Conservation (phyloP, 2,797 vertebrate species). For the Lemur catta region DNA sequence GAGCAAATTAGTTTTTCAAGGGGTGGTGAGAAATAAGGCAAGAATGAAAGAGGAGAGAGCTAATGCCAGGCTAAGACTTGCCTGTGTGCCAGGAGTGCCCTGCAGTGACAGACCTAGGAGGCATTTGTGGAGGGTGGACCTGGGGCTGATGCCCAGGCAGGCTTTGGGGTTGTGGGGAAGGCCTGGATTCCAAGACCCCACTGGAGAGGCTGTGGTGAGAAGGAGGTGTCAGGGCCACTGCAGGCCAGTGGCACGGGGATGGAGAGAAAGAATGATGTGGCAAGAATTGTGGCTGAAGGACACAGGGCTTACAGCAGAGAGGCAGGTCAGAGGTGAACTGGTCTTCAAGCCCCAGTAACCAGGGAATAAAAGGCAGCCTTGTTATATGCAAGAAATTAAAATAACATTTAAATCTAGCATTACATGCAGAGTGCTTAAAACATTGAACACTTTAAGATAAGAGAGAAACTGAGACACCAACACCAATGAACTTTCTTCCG, state of each 20-base stretch:
- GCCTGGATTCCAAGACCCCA: background rate
- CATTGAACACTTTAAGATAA: background rate
- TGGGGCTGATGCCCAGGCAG: background rate
- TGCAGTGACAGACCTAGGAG: background rate
- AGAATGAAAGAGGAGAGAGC: background rate
- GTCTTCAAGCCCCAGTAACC: background rate
- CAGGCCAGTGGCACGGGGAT: background rate
- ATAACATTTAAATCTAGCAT: conserved; percentile 27
- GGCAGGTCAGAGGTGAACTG: background rate
- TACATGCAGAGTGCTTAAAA: background rate
- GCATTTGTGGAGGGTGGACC: background rate
- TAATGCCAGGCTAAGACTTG: background rate
- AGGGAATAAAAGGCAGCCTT: background rate
- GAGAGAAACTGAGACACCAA: background rate
- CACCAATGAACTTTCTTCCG: background rate
- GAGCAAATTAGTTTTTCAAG: background rate
- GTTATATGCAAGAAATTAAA: conserved; percentile 21
- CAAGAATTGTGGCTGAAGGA: background rate
- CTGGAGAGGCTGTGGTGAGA: too few species aligned
- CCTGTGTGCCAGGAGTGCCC: background rate
- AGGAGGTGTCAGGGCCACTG: background rate
- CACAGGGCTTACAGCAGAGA: background rate
- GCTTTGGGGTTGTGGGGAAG: background rate
- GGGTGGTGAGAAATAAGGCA: background rate
- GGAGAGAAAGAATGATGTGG: background rate